phyloP scores from a whole-genome alignment of 2,113 vertebrate genomes.

The Chloroceryle aenea region DNA sequence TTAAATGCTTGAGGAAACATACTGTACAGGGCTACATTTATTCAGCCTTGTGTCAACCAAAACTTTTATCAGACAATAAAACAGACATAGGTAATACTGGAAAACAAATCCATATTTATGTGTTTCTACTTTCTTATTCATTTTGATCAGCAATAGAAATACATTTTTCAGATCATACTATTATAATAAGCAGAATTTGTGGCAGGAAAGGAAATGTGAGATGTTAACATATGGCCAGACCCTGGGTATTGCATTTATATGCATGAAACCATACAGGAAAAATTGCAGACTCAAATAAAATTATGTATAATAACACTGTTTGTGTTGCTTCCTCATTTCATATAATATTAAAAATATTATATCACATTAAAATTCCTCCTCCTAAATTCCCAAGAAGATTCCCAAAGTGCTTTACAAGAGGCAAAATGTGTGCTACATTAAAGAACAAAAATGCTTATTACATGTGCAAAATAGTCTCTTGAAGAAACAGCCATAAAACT shows the following conservation, averaged over 20 bases:
- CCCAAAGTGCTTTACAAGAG: not conserved
- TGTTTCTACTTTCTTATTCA: conserved; percentile 14
- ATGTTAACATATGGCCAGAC: conserved; percentile 45
- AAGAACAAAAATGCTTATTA: not conserved
- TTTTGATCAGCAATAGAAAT: conserved; percentile 51
- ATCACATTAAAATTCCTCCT: conserved; percentile 26
- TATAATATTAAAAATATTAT: conserved; percentile 20
- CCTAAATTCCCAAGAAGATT: not conserved
- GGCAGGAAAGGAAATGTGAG: conserved; percentile 61
- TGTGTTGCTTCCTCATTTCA: conserved; percentile 32
- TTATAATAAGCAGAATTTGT: conserved; percentile 58
- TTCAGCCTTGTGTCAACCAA: not conserved
- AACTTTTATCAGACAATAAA: conserved; percentile 50
- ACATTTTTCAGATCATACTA: conserved; percentile 48
- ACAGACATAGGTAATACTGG: conserved; percentile 28
- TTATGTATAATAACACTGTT: conserved; percentile 33
- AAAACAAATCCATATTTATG: conserved; percentile 41
- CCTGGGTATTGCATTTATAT: conserved; percentile 44
- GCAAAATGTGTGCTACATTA: not conserved
- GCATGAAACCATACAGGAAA: conserved; percentile 59
- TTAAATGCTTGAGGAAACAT: conserved; percentile 58
- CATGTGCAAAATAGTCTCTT: not conserved
- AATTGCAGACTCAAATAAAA: conserved; percentile 40
- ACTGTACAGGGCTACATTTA: conserved; percentile 7
- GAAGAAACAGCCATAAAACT: not conserved